phyloP scores from a whole-genome alignment of 2,888 invertebrate genomes.

The Dichetophora obliterata region DNA sequence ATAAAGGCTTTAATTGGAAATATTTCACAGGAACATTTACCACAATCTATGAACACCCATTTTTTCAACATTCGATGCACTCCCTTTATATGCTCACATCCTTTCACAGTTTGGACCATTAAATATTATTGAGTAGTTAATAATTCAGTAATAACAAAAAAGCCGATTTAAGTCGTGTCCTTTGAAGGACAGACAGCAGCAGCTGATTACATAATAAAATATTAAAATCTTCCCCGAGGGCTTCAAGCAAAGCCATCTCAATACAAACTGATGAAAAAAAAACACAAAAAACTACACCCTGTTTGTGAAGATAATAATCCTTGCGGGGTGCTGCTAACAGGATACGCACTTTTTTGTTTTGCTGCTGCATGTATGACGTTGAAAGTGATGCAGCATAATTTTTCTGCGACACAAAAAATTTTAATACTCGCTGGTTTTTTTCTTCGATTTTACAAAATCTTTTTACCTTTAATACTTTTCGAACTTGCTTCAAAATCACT shows the following conservation, averaged over 20 bases:
- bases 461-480: slow-evolving; percentile 14
- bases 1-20: not conserved
- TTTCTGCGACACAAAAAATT: not conserved
- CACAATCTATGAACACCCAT: not conserved
- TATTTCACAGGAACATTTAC: not conserved
- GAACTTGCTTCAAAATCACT: not conserved
- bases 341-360: not conserved
- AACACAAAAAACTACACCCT: not conserved
- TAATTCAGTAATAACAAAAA: not conserved
- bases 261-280: not conserved
- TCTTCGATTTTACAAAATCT: not conserved
- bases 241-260: not conserved
- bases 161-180: not conserved
- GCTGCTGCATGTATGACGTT: slow-evolving; percentile 1
- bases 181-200: slow-evolving; percentile 42
- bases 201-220: slow-evolving; percentile 48
- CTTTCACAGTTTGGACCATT: no score
- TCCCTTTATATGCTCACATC: not conserved
- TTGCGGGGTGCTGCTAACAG: not conserved
- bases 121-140: not conserved
- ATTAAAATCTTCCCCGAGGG: slow-evolving; percentile 15
- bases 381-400: slow-evolving; percentile 16
- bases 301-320: not conserved
- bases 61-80: not conserved
- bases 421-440: not conserved